Conservation (phyloP, 2,888 invertebrate species). For the Eilema depressum region DNA sequence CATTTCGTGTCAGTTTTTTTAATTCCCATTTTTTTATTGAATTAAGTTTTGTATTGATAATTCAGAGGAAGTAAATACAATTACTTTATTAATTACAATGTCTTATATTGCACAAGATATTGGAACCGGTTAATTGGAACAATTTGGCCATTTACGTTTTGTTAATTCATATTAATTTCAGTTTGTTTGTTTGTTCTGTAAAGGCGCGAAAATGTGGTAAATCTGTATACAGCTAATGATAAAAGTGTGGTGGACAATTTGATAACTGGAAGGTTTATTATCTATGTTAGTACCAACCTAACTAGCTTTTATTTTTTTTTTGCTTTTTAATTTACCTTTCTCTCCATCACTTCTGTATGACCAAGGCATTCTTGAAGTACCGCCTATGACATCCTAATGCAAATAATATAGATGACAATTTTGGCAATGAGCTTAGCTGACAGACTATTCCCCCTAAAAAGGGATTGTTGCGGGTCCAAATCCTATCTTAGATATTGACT, state of each 20-base stretch:
- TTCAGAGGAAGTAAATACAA: background rate
- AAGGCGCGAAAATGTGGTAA: no score
- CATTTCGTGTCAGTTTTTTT: background rate
- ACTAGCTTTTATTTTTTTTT: no score
- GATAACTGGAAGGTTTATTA: no score
- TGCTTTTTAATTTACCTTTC: no score
- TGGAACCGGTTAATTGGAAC: no score
- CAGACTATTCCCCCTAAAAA: background rate
- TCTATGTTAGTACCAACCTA: no score
- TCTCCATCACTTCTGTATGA: no score
- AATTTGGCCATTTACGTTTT: background rate
- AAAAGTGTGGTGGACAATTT: no score
- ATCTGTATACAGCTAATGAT: no score
- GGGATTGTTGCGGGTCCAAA: background rate
- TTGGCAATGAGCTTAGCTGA: background rate
- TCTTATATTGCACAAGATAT: no score
- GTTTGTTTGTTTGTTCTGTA: background rate
- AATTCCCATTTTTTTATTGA: background rate
- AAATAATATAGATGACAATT: background rate
- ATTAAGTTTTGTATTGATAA: background rate
- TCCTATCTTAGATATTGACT: background rate
- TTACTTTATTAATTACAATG: background rate
- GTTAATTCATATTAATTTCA: background rate
- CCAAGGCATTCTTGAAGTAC: no score
- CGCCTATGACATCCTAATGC: no score